phyloP scores from a whole-genome alignment of 2,797 vertebrate species.

The Danio tinwini region DNA sequence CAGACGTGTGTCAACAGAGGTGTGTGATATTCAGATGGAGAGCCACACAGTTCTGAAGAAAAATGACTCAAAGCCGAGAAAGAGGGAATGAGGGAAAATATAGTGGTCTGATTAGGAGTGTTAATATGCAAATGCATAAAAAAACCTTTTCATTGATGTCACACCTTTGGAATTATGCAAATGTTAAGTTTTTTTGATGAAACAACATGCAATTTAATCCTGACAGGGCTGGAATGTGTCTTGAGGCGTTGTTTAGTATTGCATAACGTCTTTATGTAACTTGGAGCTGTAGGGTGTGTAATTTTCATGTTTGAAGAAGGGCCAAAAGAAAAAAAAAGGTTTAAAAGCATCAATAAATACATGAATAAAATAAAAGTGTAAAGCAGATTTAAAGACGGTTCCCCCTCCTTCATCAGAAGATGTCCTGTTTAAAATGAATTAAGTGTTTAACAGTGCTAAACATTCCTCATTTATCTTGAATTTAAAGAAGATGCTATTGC shows the following conservation, averaged over 20 bases:
- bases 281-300: background rate
- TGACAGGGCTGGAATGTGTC: background rate
- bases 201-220: background rate
- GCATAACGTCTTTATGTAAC: background rate
- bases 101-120: background rate
- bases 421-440: too few relatives aligned
- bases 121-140: background rate
- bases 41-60: background rate
- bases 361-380: too few relatives aligned
- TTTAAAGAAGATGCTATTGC: too few relatives aligned
- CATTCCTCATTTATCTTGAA: too few relatives aligned
- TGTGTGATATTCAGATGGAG: constrained; percentile 9
- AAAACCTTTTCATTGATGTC: constrained; percentile 3
- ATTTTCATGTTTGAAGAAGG: background rate
- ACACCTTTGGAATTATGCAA: background rate
- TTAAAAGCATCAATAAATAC: background rate
- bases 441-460: too few relatives aligned
- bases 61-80: background rate
- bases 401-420: too few relatives aligned
- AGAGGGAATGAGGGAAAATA: background rate
- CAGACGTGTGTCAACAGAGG: background rate
- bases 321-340: background rate
- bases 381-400: too few relatives aligned
- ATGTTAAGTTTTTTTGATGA: background rate
- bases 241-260: background rate